These are phyloP conservation scores for Macrostomum lignano DNA, from an alignment of 1,140 invertebrate species.

Conservation along the genomic window DNA sequence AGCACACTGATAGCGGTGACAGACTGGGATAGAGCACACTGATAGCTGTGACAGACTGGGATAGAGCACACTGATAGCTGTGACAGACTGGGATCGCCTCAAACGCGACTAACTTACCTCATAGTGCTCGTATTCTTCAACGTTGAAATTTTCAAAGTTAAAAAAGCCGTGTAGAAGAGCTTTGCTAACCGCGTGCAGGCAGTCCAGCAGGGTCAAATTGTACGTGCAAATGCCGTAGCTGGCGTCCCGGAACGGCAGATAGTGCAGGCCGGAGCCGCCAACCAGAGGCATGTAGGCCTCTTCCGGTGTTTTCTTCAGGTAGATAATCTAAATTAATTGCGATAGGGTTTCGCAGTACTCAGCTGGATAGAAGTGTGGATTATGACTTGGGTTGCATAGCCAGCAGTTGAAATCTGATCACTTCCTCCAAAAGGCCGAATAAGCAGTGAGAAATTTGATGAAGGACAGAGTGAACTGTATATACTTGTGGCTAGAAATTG, in stretches of 20 bases:
- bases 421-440: constrained; percentile 1
- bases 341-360: background rate
- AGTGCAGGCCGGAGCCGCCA: constrained; percentile 40
- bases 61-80: too few relatives aligned
- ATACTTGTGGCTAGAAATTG: background rate
- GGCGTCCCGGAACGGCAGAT: constrained; percentile 48
- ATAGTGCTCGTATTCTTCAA: constrained; percentile 3
- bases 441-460: background rate
- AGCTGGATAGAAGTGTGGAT: too few relatives aligned
- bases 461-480: constrained; percentile 12
- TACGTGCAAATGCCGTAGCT: constrained; percentile 51
- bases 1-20: too few relatives aligned
- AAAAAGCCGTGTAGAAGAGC: constrained; percentile 8
- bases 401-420: too few relatives aligned
- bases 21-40: too few relatives aligned
- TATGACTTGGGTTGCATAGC: too few relatives aligned
- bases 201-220: constrained; percentile 53
- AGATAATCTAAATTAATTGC: constrained; percentile 44
- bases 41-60: too few relatives aligned
- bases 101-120: too few relatives aligned
- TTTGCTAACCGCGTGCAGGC: constrained; percentile 62
- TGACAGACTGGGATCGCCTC: too few relatives aligned
- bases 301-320: constrained; percentile 50
- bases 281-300: constrained; percentile 49
- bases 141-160: background rate